phyloP scores from a whole-genome alignment of 2,888 invertebrate genomes.

The Glyphotaelius pellucidus region DNA sequence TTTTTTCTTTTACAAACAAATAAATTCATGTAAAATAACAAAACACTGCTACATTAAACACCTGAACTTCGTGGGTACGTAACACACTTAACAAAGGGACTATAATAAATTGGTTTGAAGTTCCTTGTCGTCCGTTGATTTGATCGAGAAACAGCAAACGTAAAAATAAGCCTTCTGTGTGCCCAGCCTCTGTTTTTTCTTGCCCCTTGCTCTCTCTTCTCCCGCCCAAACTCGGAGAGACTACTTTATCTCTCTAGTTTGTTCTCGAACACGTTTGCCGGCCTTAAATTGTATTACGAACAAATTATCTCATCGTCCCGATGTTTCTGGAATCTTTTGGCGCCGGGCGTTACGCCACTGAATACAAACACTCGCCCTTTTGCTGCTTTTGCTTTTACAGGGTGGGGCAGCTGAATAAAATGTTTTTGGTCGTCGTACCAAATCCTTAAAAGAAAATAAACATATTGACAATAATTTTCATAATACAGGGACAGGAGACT shows the following conservation, averaged over 20 bases:
- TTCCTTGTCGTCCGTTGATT: slow-evolving; percentile 36
- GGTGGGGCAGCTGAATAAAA: background rate
- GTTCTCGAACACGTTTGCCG: slow-evolving; percentile 77
- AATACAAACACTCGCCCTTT: slow-evolving; percentile 7
- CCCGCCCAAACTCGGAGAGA: slow-evolving; percentile 44
- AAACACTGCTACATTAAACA: background rate
- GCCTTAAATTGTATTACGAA: slow-evolving; percentile 79
- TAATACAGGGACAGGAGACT: too few relatives aligned
- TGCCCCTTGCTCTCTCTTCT: slow-evolving; percentile 17
- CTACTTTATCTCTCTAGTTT: slow-evolving; percentile 76
- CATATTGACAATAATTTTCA: too few relatives aligned
- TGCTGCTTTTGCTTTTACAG: background rate
- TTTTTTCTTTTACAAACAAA: too few relatives aligned
- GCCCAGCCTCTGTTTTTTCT: slow-evolving; percentile 24
- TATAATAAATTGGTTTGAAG: slow-evolving; percentile 39
- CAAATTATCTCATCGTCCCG: slow-evolving; percentile 72
- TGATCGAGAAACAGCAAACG: slow-evolving; percentile 48
- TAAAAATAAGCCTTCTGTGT: slow-evolving; percentile 30
- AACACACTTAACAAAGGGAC: slow-evolving; percentile 3
- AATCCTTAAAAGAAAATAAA: too few relatives aligned
- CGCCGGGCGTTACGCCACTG: slow-evolving; percentile 23
- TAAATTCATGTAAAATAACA: background rate
- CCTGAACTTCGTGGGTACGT: background rate
- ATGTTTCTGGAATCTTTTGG: slow-evolving; percentile 65
- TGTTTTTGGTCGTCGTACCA: background rate